These are phyloP conservation scores for Brachionus angularis DNA, from an alignment of 1,140 invertebrate genomes.

Conservation along the genomic window DNA sequence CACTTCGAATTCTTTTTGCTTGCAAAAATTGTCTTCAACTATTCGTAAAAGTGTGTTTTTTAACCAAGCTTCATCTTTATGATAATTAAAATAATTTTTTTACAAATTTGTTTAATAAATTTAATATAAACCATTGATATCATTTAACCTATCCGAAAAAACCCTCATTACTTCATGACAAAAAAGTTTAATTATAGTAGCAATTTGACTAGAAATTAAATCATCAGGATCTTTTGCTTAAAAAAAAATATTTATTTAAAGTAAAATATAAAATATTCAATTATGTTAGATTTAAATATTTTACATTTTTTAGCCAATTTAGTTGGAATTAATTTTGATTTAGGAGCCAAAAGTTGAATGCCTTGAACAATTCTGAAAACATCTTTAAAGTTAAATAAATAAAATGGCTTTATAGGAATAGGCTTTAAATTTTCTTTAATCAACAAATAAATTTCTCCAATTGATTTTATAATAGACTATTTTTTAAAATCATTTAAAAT, in stretches of 20 bases:
- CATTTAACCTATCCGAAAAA: constrained; percentile 53
- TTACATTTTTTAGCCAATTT: constrained; percentile 39
- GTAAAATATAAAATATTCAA: no score
- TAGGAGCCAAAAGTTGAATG: constrained; percentile 54
- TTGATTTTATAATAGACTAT: constrained; percentile 51
- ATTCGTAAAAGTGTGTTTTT: constrained; percentile 48
- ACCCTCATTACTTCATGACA: constrained; percentile 54
- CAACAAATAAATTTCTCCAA: constrained; percentile 51
- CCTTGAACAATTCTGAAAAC: constrained; percentile 52
- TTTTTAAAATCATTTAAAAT: constrained; percentile 20
- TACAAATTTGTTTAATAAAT: no score
- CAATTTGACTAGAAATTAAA: constrained; percentile 44
- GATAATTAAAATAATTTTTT: not conserved
- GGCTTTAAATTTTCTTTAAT: constrained; percentile 52
- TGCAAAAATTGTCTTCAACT: constrained; percentile 53
- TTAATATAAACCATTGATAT: constrained; percentile 50
- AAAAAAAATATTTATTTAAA: no score
- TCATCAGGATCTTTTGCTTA: constrained; percentile 33
- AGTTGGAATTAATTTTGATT: constrained; percentile 47
- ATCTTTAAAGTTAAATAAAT: constrained; percentile 55
- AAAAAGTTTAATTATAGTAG: constrained; percentile 54
- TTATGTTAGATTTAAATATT: no score
- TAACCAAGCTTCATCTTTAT: constrained; percentile 52
- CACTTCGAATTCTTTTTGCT: constrained; percentile 39
- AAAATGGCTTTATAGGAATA: constrained; percentile 53